Evolutionary conservation across 2,888 invertebrate genomes (phyloP).

Genomic region (Stenichneumon culpator): DNA sequence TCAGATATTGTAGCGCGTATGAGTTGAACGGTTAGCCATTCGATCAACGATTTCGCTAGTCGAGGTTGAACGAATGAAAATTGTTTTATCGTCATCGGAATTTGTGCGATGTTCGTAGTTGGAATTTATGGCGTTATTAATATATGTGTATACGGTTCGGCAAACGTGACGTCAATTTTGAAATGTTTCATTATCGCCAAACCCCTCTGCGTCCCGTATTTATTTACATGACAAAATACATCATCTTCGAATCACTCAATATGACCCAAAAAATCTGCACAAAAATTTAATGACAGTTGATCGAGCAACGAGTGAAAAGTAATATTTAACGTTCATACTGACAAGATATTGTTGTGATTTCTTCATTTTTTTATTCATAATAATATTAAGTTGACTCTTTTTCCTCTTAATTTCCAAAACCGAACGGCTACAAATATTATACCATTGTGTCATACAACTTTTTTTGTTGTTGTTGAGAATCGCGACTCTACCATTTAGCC

Average conservation of each 20-base stretch:
- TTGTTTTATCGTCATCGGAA: conserved; percentile 54
- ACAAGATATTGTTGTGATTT: too few relatives aligned
- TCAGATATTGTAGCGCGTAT: conserved; percentile 12
- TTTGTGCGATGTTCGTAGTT: conserved; percentile 41
- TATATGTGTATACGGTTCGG: conserved; percentile 13
- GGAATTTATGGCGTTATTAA: conserved; percentile 39
- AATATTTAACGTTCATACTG: too few relatives aligned
- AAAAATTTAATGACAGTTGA: neutral
- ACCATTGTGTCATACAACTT: neutral
- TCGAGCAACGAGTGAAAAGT: neutral
- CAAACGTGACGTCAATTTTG: conserved; percentile 40
- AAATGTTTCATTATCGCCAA: neutral
- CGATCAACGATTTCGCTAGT: conserved; percentile 48
- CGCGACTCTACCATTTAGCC: neutral
- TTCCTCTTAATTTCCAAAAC: too few relatives aligned
- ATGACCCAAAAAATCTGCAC: neutral
- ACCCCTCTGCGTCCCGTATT: neutral
- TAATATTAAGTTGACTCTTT: too few relatives aligned
- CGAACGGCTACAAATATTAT: too few relatives aligned
- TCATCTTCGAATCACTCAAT: neutral
- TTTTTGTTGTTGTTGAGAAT: neutral
- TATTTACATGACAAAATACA: neutral
- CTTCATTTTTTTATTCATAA: too few relatives aligned
- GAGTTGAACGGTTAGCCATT: conserved; percentile 53
- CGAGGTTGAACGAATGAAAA: conserved; percentile 48